These are phyloP conservation scores for Gallinago media DNA, from an alignment of 2,113 vertebrate species.

Conservation along the genomic window DNA sequence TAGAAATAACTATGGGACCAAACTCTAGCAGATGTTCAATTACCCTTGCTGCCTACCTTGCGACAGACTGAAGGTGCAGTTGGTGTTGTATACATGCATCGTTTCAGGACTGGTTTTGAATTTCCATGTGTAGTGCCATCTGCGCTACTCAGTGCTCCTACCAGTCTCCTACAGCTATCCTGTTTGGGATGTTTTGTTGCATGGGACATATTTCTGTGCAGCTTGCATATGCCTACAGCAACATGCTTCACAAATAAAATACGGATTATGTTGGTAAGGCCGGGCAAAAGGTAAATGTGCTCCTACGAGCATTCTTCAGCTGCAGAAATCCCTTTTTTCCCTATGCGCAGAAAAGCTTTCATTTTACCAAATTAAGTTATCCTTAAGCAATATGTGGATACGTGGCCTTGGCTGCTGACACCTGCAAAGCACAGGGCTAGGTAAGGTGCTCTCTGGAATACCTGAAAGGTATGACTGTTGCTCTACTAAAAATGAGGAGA, in stretches of 20 bases:
- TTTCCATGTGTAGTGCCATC: conserved; percentile 9
- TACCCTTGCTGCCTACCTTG: conserved; percentile 33
- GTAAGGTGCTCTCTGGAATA: neutral
- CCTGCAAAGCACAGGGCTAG: neutral
- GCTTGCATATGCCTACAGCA: neutral
- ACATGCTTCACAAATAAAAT: neutral
- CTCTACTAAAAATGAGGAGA: neutral
- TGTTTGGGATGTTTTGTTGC: neutral
- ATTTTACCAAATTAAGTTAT: neutral
- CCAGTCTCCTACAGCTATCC: neutral
- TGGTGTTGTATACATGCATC: neutral
- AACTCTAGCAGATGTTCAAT: conserved; percentile 62
- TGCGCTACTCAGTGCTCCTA: neutral
- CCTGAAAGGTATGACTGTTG: neutral
- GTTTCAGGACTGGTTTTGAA: neutral
- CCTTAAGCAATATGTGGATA: fast-evolving
- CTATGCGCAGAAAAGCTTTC: neutral
- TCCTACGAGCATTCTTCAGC: neutral
- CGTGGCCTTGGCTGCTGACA: neutral
- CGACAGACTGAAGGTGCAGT: conserved; percentile 34
- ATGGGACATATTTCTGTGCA: neutral
- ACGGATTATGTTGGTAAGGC: neutral
- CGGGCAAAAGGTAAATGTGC: neutral
- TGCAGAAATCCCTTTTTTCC: neutral
- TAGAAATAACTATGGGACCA: conserved; percentile 43